Percentiles rank a stretch among this genome's conserved stretches.
Evolutionary conservation across 1,140 invertebrate species (phyloP).

Genomic region (Drosophila oshimai): DNA sequence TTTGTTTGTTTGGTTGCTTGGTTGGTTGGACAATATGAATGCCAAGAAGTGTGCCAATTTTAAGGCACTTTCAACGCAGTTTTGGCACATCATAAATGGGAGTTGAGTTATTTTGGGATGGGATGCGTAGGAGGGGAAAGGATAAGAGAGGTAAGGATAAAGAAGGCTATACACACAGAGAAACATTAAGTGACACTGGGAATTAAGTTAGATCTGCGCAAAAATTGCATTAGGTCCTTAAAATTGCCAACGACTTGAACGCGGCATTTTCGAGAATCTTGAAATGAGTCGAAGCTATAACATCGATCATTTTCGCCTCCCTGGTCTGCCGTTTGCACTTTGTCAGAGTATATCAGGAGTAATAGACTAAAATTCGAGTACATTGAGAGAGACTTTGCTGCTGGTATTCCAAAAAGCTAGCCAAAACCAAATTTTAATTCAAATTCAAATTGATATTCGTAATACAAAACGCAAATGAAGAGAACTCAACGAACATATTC

Average conservation of each 20-base stretch:
- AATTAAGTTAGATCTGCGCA: constrained; percentile 8
- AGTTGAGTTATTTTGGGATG: not conserved
- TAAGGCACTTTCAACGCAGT: constrained; percentile 58
- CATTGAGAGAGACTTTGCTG: constrained; percentile 60
- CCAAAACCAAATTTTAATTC: constrained; percentile 62
- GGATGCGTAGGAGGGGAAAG: not conserved
- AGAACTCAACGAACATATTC: constrained; percentile 36
- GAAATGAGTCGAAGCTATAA: constrained; percentile 28
- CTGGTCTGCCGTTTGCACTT: constrained; percentile 43
- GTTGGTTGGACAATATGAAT: constrained; percentile 58
- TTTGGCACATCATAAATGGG: not conserved
- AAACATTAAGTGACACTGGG: not conserved
- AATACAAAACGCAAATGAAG: constrained; percentile 34
- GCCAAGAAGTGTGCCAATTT: constrained; percentile 73
- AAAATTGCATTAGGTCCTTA: constrained; percentile 65
- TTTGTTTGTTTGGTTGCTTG: not conserved
- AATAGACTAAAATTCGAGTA: constrained; percentile 83
- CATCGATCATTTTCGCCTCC: constrained; percentile 1
- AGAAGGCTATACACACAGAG: not conserved
- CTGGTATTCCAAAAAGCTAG: constrained; percentile 54
- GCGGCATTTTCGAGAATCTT: constrained; percentile 33
- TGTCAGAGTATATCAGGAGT: constrained; percentile 83
- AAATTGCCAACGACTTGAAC: constrained; percentile 80
- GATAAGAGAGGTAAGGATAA: not conserved
- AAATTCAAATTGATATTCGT: constrained; percentile 46